A percentile compares a stretch with the other conserved stretches of the same genome.
phyloP scores from a whole-genome alignment of 1,140 invertebrate species.

The Holotrichia oblita region DNA sequence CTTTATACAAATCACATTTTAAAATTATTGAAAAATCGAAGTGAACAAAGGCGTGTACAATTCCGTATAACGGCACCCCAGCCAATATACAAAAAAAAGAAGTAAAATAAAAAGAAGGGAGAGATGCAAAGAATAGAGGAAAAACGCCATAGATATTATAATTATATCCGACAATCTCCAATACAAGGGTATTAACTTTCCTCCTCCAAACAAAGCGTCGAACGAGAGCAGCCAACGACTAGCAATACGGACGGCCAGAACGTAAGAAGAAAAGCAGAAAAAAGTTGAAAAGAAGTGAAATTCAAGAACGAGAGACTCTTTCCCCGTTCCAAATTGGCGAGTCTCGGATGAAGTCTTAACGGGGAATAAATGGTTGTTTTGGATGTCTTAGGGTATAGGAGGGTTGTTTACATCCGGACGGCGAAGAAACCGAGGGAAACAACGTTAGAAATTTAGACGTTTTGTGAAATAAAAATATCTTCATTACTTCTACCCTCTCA shows the following conservation, averaged over 20 bases:
- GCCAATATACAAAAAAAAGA: slow-evolving; percentile 18
- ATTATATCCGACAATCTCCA: slow-evolving; percentile 35
- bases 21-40: too few species aligned
- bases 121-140: background rate
- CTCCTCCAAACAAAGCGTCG: slow-evolving; percentile 34
- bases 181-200: slow-evolving; percentile 41
- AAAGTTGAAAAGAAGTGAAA: slow-evolving; percentile 44
- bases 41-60: background rate
- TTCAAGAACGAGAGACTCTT: slow-evolving; percentile 36
- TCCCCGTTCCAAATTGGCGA: slow-evolving; percentile 41
- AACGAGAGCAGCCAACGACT: background rate
- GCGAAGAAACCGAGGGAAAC: slow-evolving; percentile 44
- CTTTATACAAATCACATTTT: too few species aligned
- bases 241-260: background rate
- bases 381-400: slow-evolving; percentile 44
- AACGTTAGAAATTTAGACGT: slow-evolving; percentile 46
- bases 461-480: slow-evolving; percentile 46
- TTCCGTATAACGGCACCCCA: background rate
- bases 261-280: background rate
- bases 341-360: slow-evolving; percentile 41
- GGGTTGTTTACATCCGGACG: slow-evolving; percentile 46
- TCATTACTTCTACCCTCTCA: slow-evolving; percentile 42
- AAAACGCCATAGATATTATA: slow-evolving; percentile 33
- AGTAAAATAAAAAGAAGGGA: background rate
- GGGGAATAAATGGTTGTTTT: slow-evolving; percentile 46